Conservation (phyloP, 2,113 vertebrate genomes). For the Alosa alosa region DNA sequence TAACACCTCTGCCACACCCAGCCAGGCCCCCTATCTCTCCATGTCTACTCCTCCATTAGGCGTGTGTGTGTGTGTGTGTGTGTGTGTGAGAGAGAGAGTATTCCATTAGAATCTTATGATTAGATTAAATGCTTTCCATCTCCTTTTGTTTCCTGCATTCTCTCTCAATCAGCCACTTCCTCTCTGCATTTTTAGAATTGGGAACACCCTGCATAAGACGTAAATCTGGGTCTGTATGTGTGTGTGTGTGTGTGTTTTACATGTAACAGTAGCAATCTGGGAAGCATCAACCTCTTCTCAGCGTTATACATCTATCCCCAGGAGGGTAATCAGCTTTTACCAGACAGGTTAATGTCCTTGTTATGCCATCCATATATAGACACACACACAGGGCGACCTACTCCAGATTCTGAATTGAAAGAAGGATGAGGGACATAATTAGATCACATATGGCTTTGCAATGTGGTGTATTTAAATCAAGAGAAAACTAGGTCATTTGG, state of each 20-base stretch:
- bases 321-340: conserved; percentile 50
- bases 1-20: too few relatives aligned
- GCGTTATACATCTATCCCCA: conserved; percentile 26
- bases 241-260: neutral
- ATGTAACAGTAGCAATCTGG: neutral
- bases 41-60: too few relatives aligned
- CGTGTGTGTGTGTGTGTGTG: too few relatives aligned
- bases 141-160: neutral
- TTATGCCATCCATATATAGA: conserved; percentile 47
- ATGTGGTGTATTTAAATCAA: neutral
- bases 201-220: neutral
- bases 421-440: neutral
- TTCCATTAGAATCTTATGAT: too few relatives aligned
- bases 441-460: neutral
- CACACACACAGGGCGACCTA: neutral
- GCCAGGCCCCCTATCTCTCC: too few relatives aligned
- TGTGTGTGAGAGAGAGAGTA: too few relatives aligned
- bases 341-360: conserved; percentile 49
- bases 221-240: neutral
- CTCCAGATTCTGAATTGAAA: conserved; percentile 8
- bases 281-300: neutral
- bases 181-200: neutral
- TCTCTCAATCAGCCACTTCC: neutral
- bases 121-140: too few relatives aligned
- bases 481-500: neutral